Percentiles rank a stretch among this genome's conserved stretches.
Conservation (phyloP, 2,797 vertebrate genomes). For the Takifugu ocellatus region DNA sequence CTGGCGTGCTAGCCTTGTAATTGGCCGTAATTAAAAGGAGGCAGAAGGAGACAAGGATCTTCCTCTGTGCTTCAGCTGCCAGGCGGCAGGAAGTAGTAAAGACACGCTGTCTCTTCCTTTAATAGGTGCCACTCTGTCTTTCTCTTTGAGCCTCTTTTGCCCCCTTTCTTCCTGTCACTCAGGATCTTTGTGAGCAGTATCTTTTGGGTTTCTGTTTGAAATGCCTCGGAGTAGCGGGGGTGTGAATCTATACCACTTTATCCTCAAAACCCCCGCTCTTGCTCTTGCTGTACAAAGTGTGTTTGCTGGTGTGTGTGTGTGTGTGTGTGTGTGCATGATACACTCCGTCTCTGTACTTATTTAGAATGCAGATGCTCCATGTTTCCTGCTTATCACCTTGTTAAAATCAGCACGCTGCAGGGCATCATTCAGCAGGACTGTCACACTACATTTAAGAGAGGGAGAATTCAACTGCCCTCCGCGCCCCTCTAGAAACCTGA, state of each 20-base stretch:
- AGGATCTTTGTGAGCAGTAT: constrained; percentile 57
- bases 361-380: constrained; percentile 58
- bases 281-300: constrained; percentile 14
- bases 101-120: constrained; percentile 72
- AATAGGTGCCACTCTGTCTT: constrained; percentile 65
- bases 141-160: constrained; percentile 55
- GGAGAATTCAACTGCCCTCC: constrained; percentile 20
- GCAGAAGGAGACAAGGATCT: constrained; percentile 65
- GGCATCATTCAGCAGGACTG: constrained; percentile 27
- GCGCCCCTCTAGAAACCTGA: too few relatives aligned
- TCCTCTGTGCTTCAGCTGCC: constrained; percentile 67
- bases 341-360: constrained; percentile 68
- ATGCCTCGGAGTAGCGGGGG: constrained; percentile 19
- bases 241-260: constrained; percentile 48
- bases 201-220: constrained; percentile 48
- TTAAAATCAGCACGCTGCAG: constrained; percentile 30
- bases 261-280: constrained; percentile 39
- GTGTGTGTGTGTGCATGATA: constrained; percentile 34
- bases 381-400: constrained; percentile 50
- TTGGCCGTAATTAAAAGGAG: constrained; percentile 78
- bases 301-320: constrained; percentile 5
- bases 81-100: constrained; percentile 71
- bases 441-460: constrained; percentile 11
- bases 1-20: constrained; percentile 74
- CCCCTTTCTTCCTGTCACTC: constrained; percentile 63